Conservation (phyloP, 2,797 vertebrate genomes). For the Kryptopterus vitreolus region DNA sequence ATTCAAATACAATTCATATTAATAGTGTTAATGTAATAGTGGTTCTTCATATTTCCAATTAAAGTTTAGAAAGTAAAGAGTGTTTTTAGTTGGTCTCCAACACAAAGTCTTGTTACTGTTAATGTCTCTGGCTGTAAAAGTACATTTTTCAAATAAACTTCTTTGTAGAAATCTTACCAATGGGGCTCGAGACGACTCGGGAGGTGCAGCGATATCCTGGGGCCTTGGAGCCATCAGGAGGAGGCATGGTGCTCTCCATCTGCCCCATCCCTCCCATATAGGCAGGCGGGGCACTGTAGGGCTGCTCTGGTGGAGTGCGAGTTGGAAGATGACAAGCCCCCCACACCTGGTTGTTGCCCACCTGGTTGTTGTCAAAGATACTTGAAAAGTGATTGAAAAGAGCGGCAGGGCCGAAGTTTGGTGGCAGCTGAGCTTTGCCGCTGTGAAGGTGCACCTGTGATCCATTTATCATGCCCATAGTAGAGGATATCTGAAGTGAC, state of each 20-base stretch:
- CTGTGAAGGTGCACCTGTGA: slow-evolving; percentile 93
- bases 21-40: background rate
- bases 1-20: background rate
- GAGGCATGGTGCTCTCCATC: slow-evolving; percentile 85
- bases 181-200: slow-evolving; percentile 91
- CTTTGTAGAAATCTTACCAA: slow-evolving; percentile 76
- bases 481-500: slow-evolving; percentile 85
- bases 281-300: slow-evolving; percentile 85
- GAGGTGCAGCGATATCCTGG: slow-evolving; percentile 91
- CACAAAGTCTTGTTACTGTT: background rate
- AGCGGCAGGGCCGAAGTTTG: slow-evolving; percentile 88
- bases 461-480: slow-evolving; percentile 91
- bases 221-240: slow-evolving; percentile 91
- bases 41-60: background rate
- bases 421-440: slow-evolving; percentile 87
- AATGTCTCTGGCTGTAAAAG: background rate
- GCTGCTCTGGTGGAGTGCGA: slow-evolving; percentile 86
- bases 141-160: background rate
- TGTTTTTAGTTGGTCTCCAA: background rate
- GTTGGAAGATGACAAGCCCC: slow-evolving; percentile 88
- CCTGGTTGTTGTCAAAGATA: slow-evolving; percentile 94
- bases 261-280: slow-evolving; percentile 90
- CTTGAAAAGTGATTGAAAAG: slow-evolving; percentile 97
- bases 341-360: slow-evolving; percentile 94
- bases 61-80: background rate